These are phyloP conservation scores for Coenobita brevimanus DNA, from an alignment of 1,140 invertebrate genomes.

Conservation along the genomic window DNA sequence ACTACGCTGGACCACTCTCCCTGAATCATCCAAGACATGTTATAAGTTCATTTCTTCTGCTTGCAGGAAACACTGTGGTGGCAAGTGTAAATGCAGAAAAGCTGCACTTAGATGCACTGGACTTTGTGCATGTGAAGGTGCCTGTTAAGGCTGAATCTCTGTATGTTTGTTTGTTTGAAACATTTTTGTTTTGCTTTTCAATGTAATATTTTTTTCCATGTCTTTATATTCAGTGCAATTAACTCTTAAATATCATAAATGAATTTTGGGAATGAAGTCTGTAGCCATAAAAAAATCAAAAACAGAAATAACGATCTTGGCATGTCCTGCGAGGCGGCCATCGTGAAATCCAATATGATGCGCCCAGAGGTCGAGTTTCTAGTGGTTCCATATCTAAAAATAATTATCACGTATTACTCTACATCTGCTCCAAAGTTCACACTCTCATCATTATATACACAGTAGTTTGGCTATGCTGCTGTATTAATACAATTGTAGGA, in stretches of 20 bases:
- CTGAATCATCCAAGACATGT: no score
- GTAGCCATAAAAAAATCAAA: neutral
- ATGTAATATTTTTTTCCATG: neutral
- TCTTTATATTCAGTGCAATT: slow-evolving; percentile 8
- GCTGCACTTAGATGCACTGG: neutral
- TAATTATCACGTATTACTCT: neutral
- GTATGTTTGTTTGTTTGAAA: neutral
- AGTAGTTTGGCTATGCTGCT: neutral
- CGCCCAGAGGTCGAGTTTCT: neutral
- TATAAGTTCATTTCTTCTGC: neutral
- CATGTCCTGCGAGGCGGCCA: neutral
- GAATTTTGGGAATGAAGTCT: neutral
- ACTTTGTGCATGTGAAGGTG: neutral
- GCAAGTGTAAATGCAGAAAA: neutral
- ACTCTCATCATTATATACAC: neutral
- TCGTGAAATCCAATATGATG: neutral
- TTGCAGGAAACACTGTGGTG: no score
- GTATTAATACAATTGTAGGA: no score
- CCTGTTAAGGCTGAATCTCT: neutral
- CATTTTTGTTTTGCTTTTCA: neutral
- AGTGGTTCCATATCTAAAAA: slow-evolving; percentile 10
- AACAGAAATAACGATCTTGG: no score
- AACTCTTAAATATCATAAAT: slow-evolving; percentile 7
- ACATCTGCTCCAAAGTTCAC: neutral
- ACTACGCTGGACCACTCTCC: neutral